A percentile compares a stretch with the other conserved stretches of the same genome.
Conservation (phyloP, 2,113 vertebrate species). For the Heptranchias perlo region DNA sequence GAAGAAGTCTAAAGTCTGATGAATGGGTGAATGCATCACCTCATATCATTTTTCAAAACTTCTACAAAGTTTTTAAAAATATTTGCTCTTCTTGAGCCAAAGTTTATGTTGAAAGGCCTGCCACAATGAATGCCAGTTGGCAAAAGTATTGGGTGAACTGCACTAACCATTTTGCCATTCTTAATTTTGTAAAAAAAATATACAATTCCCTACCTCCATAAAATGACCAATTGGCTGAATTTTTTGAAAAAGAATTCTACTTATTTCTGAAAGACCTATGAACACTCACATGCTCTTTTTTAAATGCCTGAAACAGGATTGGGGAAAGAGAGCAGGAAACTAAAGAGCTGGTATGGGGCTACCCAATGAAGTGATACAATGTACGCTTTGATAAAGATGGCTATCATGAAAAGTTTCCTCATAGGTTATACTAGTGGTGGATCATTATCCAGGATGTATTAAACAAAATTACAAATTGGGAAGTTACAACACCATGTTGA, state of each 20-base stretch:
- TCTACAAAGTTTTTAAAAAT: not conserved
- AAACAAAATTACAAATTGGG: not conserved
- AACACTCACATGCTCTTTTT: not conserved
- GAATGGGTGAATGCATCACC: no score
- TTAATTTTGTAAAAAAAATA: not conserved
- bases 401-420: not conserved
- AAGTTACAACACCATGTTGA: not conserved
- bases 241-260: not conserved
- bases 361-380: not conserved
- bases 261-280: not conserved
- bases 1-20: not conserved
- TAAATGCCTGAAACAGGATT: not conserved
- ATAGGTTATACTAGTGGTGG: not conserved
- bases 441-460: not conserved
- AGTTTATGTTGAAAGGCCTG: not conserved
- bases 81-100: not conserved
- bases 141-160: not conserved
- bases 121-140: not conserved
- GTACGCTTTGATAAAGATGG: no score
- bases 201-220: not conserved
- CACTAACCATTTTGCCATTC: not conserved
- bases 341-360: not conserved
- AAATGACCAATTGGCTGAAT: not conserved
- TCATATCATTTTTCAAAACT: not conserved
- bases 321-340: not conserved